These are phyloP conservation scores for Belonocnema kinseyi DNA, from an alignment of 1,140 invertebrate species.

Conservation along the genomic window DNA sequence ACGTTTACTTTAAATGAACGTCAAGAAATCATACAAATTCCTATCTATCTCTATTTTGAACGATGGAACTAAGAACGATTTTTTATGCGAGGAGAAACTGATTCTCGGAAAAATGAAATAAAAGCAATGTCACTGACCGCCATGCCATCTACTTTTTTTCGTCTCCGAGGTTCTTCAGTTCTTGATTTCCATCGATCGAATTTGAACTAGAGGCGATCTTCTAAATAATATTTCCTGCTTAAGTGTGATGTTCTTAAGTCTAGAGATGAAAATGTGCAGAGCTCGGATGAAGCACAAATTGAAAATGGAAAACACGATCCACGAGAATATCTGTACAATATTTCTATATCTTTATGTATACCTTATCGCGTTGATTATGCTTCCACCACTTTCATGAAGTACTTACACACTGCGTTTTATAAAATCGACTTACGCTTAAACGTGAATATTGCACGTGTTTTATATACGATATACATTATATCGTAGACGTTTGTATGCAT, in stretches of 20 bases:
- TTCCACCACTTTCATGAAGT: slow-evolving; percentile 47
- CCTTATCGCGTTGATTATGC: slow-evolving; percentile 39
- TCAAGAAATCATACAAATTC: not conserved
- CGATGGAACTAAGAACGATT: slow-evolving; percentile 14
- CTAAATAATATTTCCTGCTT: slow-evolving; percentile 9
- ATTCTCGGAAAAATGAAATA: slow-evolving; percentile 11
- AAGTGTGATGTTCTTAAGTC: slow-evolving; percentile 17
- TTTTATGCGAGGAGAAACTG: slow-evolving; percentile 1
- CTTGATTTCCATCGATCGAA: slow-evolving; percentile 2
- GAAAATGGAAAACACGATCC: slow-evolving; percentile 9
- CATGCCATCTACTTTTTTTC: slow-evolving; percentile 30
- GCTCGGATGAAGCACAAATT: slow-evolving; percentile 15
- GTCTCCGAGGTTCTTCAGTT: slow-evolving; percentile 21
- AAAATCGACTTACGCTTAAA: slow-evolving; percentile 49
- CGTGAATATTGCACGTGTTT: slow-evolving; percentile 52
- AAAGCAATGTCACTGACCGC: slow-evolving; percentile 32
- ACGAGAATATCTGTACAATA: not conserved
- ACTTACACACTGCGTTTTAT: slow-evolving; percentile 44
- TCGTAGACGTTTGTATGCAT: slow-evolving; percentile 35
- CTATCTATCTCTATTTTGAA: not conserved
- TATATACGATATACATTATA: slow-evolving; percentile 45
- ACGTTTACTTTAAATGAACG: slow-evolving; percentile 1
- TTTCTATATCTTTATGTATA: not conserved
- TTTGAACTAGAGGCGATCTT: slow-evolving; percentile 30
- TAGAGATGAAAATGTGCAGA: slow-evolving; percentile 8